Evolutionary conservation across 2,888 invertebrate genomes (phyloP).

Genomic region (Terebella lapidaria): DNA sequence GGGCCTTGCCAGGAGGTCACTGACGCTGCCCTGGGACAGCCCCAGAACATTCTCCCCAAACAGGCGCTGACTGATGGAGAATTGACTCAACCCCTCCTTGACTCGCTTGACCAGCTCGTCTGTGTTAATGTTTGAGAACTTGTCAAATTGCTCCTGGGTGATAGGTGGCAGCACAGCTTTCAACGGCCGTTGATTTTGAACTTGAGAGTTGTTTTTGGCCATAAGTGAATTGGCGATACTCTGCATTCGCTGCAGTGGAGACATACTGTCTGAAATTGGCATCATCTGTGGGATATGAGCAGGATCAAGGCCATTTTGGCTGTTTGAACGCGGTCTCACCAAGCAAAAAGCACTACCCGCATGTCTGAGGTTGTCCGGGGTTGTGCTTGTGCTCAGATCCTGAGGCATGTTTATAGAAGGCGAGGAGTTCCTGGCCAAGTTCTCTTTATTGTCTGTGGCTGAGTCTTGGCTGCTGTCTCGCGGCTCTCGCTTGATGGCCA

Average conservation of each 20-base stretch:
- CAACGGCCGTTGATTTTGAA: slow-evolving; percentile 72
- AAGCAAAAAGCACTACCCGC: slow-evolving; percentile 69
- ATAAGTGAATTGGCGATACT: slow-evolving; percentile 95
- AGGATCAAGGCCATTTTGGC: slow-evolving; percentile 52
- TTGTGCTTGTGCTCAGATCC: slow-evolving; percentile 17
- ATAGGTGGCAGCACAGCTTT: slow-evolving; percentile 96
- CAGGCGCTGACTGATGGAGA: slow-evolving; percentile 81
- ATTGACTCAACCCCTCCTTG: slow-evolving; percentile 55
- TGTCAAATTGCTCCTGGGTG: slow-evolving; percentile 97
- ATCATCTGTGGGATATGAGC: slow-evolving; percentile 6
- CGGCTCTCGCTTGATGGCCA: background rate
- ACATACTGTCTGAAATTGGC: slow-evolving; percentile 69
- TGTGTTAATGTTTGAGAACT: slow-evolving; percentile 94
- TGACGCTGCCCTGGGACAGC: slow-evolving; percentile 75
- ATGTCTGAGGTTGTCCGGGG: slow-evolving; percentile 32
- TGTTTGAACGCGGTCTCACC: slow-evolving; percentile 63
- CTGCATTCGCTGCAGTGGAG: slow-evolving; percentile 94
- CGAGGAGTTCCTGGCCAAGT: background rate
- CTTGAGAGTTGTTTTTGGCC: slow-evolving; percentile 30
- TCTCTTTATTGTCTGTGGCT: background rate
- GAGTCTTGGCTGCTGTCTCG: background rate
- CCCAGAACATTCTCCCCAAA: slow-evolving; percentile 95
- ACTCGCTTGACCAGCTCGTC: slow-evolving; percentile 92
- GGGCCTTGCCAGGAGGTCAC: slow-evolving; percentile 91
- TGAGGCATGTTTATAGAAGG: slow-evolving; percentile 15